A percentile compares a stretch with the other conserved stretches of the same genome.
phyloP scores from a whole-genome alignment of 23 tunicate species.

The Styela plicata region DNA sequence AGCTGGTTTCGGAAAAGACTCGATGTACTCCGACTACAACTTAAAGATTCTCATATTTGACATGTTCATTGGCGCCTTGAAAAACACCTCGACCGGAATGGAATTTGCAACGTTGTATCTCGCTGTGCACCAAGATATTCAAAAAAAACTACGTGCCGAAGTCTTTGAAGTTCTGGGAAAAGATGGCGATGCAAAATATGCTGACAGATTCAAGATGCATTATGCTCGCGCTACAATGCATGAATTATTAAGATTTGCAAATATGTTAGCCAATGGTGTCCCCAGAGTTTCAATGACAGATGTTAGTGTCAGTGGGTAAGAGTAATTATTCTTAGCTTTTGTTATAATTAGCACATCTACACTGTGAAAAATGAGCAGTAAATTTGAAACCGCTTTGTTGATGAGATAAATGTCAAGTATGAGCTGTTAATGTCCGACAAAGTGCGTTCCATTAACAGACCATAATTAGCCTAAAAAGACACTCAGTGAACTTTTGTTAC shows the following conservation, averaged over 20 bases:
- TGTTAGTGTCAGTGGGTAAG: not conserved
- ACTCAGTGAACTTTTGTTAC: too few relatives aligned
- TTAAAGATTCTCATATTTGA: not conserved
- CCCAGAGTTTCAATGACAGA: not conserved
- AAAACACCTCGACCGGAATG: not conserved
- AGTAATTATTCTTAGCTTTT: too few relatives aligned
- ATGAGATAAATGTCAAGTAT: too few relatives aligned
- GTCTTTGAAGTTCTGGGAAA: not conserved
- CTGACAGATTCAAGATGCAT: not conserved
- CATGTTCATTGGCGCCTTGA: not conserved
- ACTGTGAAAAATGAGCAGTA: too few relatives aligned
- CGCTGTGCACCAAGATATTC: conserved; percentile 1
- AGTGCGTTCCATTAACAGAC: too few relatives aligned
- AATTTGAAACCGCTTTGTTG: too few relatives aligned
- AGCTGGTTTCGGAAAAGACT: not conserved
- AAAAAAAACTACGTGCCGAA: not conserved
- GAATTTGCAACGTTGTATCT: not conserved
- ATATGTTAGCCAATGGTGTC: not conserved
- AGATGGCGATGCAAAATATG: not conserved
- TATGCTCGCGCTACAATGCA: not conserved
- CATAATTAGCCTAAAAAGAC: too few relatives aligned
- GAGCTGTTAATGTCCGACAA: too few relatives aligned
- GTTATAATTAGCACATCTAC: too few relatives aligned
- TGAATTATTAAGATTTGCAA: not conserved
- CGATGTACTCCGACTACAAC: not conserved